Base-by-base conservation (phyloP, 2,797 vertebrate genomes). In the Rhynchotus rufescens region DNA sequence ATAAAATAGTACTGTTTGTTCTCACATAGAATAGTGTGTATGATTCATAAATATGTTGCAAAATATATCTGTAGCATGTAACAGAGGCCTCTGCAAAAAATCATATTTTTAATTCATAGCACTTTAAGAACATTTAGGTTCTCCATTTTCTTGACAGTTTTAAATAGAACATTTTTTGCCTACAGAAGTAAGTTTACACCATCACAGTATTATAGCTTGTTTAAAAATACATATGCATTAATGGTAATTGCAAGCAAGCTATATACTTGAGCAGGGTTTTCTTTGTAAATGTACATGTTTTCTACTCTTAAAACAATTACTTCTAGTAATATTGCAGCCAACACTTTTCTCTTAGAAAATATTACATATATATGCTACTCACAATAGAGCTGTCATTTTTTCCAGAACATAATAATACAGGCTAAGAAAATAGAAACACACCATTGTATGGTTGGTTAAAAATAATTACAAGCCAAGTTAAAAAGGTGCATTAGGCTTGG, bases 1-100 rank as follows among this genome's bases (percentile, higher is more conserved):
- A 95, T 92, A 97, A 97, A 97, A 96, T 96, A 94, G 83, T 90
- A 56, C 84, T 80, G 76, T 78, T 84, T 90, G 61, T 84, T 95
- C 84, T 95, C 86, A 80, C 86, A 85, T 84, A 83, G 89, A 86
- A 81, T 25, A 25, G 59, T 47, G 66, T 72, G 72, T 47, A 59
- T 80, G 80, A 94, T 72, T 91, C 92, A 90, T 92, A 90, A 95
- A 89, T 92, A 93, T 6, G 40, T 76, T 87, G 90, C 90, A 92
- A 94, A 96, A 94, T 84, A 72, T 36, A 74, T 84, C 90, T 68
- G 32, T 86, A 92, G 57, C 79, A 34, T 32, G 85, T 49, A 61
- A 69, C 64, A 88, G 83, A 92, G 84, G 40, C 76, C 67, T 52
- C 87, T 52, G 38, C 73, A 86, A 74, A 89, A 93, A 84, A 73